Base-by-base conservation (phyloP, 1,140 invertebrate species). In the Lutraria rhynchaena region DNA sequence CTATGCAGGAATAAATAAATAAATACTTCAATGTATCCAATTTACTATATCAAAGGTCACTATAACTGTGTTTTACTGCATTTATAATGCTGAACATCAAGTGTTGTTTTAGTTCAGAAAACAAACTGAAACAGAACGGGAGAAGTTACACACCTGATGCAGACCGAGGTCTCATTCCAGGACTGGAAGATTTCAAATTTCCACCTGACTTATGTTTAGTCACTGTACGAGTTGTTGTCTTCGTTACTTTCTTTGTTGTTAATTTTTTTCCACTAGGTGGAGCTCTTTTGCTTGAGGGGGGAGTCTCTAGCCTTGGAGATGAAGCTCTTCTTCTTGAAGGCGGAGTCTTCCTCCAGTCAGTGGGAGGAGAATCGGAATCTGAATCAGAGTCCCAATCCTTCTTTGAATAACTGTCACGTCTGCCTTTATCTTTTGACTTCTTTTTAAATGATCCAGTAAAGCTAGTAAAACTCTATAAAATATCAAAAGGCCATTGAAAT, bases 341-440 rank as follows among this genome's bases (percentile, higher is more conserved):
- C 24, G 41, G 63, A 44, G 37, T 41, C 37, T 7, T 41, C 15
- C 37, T 41, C 37, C 37, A 41, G 15, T 15, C 15, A 31, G 15
- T 24, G 3, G 61, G 61, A 17, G 24, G 17, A n/a, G 57, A 33
- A 24, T 9, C 17, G 0, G 60, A 65, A 27, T 67, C 63, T n/a
- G n/a, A n/a, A 46, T 77, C 75, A 11, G 75, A 77, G 29, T 77
- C 63, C 58, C 61, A 65, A n/a, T 67, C 17, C 27, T 65, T 63
- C 13, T 46, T 44, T 22, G 44, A 13, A 22, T 44, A 31, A 67
- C 44, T 37, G 22, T 81, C 77, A 49, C 37, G 37, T 41, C 37
- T 41, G 5, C 15, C 22, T 27, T 81, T 69, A 19, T 81, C 77
- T 35, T 46, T 60, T 2, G 65, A 51, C 31, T 70, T 81, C 29